Evolutionary conservation across 2,797 vertebrate genomes (phyloP), one percentile per base, ranked within the genome.

Genomic region (Spea hammondii): DNA sequence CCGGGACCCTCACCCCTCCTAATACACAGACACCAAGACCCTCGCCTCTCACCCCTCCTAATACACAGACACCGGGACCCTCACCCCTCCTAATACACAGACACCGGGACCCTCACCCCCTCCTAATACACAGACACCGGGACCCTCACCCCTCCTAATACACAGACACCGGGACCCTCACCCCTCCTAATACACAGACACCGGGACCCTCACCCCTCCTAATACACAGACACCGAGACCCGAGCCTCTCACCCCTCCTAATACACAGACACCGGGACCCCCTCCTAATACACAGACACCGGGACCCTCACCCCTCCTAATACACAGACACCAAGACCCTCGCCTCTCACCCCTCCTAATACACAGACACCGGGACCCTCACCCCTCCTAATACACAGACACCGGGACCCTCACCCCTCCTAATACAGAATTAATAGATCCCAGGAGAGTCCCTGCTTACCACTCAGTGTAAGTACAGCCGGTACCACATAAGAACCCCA

Each of bases 101-200:
- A 62, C 59, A 62, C 8, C 59, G n/a, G 59, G 59, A 62, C 13
- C 59, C 8, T 4, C 59, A 62, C 13, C 59, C 8, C 59, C 59
- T 62, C n/a, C 13, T 62, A 62, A 62, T 62, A 62, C 59, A 62
- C 59, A 62, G 59, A 62, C 59, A 62, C n/a, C 59, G n/a, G 59
- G 14, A 14, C 59, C 14, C 59, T 5, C 4, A 17, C 59, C 13
- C 59, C 59, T 62, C 59, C 13, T 14, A 14, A 62, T 62, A 62
- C 13, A 62, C 59, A 62, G 59, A 62, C 59, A 62, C n/a, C 5
- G 8, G 5, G 59, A 62, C 59, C 14, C n/a, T 2, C 13, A 17
- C 59, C 13, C 59, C 14, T 62, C 59, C 59, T 62, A 62, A 62
- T 62, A 62, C 59, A 62, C 13, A 62, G 59, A 17, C 59, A 62